Evolutionary conservation across 2,797 vertebrate genomes (phyloP).

Genomic region (Notolepis coatsorum): DNA sequence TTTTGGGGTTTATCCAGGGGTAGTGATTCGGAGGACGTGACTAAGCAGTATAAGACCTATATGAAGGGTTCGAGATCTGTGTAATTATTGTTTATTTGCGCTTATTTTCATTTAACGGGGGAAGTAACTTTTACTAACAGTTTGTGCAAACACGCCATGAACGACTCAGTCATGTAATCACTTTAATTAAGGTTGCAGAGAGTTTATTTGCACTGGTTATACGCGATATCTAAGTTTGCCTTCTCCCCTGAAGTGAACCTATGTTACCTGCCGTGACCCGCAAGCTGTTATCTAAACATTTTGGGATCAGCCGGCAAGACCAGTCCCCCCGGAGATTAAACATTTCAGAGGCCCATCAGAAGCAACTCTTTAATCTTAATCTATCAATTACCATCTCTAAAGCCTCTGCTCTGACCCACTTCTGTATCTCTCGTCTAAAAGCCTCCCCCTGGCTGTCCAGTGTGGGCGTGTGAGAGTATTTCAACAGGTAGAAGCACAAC

Average conservation of each 20-base stretch:
- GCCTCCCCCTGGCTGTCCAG: constrained; percentile 23
- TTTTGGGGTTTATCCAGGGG: constrained; percentile 76
- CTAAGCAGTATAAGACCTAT: constrained; percentile 69
- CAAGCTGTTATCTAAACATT: constrained; percentile 25
- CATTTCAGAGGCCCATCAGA: constrained; percentile 23
- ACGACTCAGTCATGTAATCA: constrained; percentile 67
- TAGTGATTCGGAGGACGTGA: constrained; percentile 79
- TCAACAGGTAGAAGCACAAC: constrained; percentile 35
- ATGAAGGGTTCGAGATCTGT: constrained; percentile 65
- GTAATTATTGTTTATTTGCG: constrained; percentile 84
- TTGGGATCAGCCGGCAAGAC: not conserved
- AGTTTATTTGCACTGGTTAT: constrained; percentile 62
- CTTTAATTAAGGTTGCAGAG: constrained; percentile 62
- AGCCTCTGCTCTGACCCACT: constrained; percentile 16
- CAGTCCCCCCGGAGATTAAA: constrained; percentile 10
- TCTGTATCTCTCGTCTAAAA: not conserved
- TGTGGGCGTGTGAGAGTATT: constrained; percentile 31
- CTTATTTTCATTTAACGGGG: constrained; percentile 82
- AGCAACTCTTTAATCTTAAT: constrained; percentile 35
- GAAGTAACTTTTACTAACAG: constrained; percentile 74
- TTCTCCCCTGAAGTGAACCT: constrained; percentile 53
- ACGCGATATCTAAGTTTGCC: constrained; percentile 52
- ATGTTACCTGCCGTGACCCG: constrained; percentile 57
- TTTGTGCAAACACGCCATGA: constrained; percentile 69
- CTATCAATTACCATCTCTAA: not conserved